phyloP scores from a whole-genome alignment of 1,140 invertebrate genomes.

The Drosophila guanche region DNA sequence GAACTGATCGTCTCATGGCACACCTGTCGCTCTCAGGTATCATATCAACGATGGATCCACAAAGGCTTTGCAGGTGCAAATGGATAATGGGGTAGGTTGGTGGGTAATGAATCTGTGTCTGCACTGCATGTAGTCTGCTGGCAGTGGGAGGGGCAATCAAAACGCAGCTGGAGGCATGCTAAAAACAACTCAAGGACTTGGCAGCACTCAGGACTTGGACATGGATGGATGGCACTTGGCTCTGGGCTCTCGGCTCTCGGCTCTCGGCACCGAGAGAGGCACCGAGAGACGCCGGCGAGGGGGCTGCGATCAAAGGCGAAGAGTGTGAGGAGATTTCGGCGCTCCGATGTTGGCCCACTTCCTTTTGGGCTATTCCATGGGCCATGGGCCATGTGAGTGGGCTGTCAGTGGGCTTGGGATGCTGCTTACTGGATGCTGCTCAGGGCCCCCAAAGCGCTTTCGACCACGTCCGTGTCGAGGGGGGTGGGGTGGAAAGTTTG shows the following conservation, averaged over 20 bases:
- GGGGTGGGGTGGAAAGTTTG: slow-evolving; percentile 4
- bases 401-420: too few species aligned
- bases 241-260: background rate
- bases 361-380: too few species aligned
- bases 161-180: slow-evolving; percentile 45
- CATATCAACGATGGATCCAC: background rate
- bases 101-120: background rate
- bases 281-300: too few species aligned
- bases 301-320: slow-evolving; percentile 36
- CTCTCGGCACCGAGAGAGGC: background rate
- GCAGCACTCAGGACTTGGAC: slow-evolving; percentile 40
- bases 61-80: background rate
- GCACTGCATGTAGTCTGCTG: background rate
- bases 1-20: too few species aligned
- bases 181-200: slow-evolving; percentile 47
- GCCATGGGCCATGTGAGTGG: too few species aligned
- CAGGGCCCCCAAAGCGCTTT: too few species aligned
- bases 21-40: too few species aligned
- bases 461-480: too few species aligned
- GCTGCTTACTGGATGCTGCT: too few species aligned
- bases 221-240: slow-evolving; percentile 35
- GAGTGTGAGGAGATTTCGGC: slow-evolving; percentile 13
- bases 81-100: too few species aligned
- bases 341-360: slow-evolving; percentile 1
- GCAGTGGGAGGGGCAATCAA: slow-evolving; percentile 45